Evolutionary conservation across 2,888 invertebrate genomes (phyloP), one percentile per base, ranked within the genome.

Genomic region (Nomada ferruginata): DNA sequence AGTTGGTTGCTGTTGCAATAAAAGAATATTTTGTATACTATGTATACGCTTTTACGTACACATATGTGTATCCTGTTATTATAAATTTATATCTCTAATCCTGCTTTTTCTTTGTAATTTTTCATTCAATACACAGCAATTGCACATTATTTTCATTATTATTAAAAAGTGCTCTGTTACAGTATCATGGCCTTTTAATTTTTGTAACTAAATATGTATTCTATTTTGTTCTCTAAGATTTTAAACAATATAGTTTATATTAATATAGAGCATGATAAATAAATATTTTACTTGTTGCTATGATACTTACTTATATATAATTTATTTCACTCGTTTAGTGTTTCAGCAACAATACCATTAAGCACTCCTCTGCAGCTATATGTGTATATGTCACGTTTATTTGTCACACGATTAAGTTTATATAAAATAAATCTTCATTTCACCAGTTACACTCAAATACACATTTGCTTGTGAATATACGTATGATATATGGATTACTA

Each of bases 371-470:
- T 79, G 74, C 77, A 85, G 76, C 82, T 87, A 76, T 69, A 84
- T 69, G 69, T 87, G 84, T 75, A 71, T 61, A 80, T 68, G 78
- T 86, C 81, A 89, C 71, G 78, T 82, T 85, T 88, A 87, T 88
- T 89, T 88, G 79, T 87, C 85, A 85, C 76, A 85, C 65, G 74
- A 72, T 83, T 85, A 80, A 81, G 79, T 82, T 83, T 87, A 87
- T 85, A 88, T 87, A 88, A 88, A 89, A 89, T 85, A 87, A 88
- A 86, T 87, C 63, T 86, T 80, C 76, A 73, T 78, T 83, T 69
- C 66, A 83, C 75, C 71, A 79, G 59, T 83, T 87, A 83, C 75
- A 83, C 79, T 68, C 82, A 85, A 73, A 66, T 83, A 81, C 83
- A 87, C 76, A 69, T 73, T 81, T 63, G 69, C 73, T 68, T 68